Conservation (phyloP, 2,888 invertebrate genomes). For the Sminthurides aquaticus region DNA sequence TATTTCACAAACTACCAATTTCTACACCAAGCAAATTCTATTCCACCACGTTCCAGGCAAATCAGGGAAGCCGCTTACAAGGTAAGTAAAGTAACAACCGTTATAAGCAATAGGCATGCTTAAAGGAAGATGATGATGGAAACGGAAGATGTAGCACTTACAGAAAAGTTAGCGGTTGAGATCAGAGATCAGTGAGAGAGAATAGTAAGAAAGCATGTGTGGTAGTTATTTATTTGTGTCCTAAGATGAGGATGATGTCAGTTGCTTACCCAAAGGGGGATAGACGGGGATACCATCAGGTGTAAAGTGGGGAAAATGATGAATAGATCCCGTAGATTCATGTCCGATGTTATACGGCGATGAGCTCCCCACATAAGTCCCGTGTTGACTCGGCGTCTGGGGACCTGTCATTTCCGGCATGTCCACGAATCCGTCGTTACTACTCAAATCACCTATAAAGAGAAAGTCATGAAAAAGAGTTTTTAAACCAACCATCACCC, state of each 20-base stretch:
- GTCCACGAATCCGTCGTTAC: slow-evolving; percentile 65
- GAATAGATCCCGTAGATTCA: slow-evolving; percentile 47
- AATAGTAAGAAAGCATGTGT: slow-evolving; percentile 1
- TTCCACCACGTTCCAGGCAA: too few relatives aligned
- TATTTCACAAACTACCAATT: too few relatives aligned
- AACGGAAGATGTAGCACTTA: too few relatives aligned
- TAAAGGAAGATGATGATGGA: too few relatives aligned
- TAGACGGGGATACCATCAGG: slow-evolving; percentile 72
- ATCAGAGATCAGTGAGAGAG: slow-evolving; percentile 1
- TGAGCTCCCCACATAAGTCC: slow-evolving; percentile 73
- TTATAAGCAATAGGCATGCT: too few relatives aligned
- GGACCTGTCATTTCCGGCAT: slow-evolving; percentile 42
- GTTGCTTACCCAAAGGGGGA: slow-evolving; percentile 64
- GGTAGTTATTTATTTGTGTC: slow-evolving; percentile 22
- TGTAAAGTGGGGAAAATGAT: slow-evolving; percentile 43
- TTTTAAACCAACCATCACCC: background rate
- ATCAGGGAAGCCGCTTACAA: too few relatives aligned
- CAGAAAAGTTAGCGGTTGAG: slow-evolving; percentile 1
- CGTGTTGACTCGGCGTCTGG: slow-evolving; percentile 69
- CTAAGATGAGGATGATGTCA: slow-evolving; percentile 14
- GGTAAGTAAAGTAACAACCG: too few relatives aligned
- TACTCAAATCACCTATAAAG: slow-evolving; percentile 63
- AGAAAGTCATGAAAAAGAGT: background rate
- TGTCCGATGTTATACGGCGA: slow-evolving; percentile 59
- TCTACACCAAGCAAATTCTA: too few relatives aligned